A percentile compares a stretch with the other conserved stretches of the same genome.
These are phyloP conservation scores for Leucoptera coffeella DNA, from an alignment of 2,888 invertebrate species.

Conservation along the genomic window DNA sequence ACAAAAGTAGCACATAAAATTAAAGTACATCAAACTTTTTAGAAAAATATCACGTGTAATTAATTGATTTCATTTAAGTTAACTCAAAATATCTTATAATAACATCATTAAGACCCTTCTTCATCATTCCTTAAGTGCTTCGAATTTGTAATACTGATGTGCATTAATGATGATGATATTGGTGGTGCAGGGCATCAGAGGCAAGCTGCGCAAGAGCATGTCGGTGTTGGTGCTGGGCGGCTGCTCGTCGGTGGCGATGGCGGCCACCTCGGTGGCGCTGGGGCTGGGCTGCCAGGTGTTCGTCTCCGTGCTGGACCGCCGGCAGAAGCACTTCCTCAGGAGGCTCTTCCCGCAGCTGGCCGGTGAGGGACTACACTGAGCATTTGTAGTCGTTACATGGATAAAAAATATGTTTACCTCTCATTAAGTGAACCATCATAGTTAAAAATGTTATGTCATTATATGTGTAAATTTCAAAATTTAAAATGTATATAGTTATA, in stretches of 20 bases:
- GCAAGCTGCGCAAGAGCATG: not conserved
- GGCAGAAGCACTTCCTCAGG: not conserved
- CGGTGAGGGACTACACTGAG: not conserved
- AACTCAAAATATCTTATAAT: not conserved
- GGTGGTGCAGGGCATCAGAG: not conserved
- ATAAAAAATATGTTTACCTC: too few relatives aligned
- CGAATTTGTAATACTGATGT: too few relatives aligned
- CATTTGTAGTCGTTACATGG: too few relatives aligned
- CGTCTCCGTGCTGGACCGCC: not conserved
- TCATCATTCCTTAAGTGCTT: too few relatives aligned
- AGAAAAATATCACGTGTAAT: too few relatives aligned
- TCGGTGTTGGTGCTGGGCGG: not conserved
- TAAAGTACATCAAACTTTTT: too few relatives aligned
- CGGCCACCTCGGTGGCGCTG: not conserved
- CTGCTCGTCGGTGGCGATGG: not conserved
- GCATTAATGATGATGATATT: slow-evolving; percentile 1
- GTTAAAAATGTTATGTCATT: too few relatives aligned
- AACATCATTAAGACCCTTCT: too few relatives aligned
- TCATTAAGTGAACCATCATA: too few relatives aligned
- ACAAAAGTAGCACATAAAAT: too few relatives aligned
- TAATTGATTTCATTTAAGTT: not conserved
- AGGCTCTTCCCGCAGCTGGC: not conserved
- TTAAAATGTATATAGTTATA: too few relatives aligned
- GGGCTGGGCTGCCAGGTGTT: slow-evolving; percentile 1
- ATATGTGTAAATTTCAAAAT: too few relatives aligned